phyloP scores from a whole-genome alignment of 2,888 invertebrate genomes.

The Scaptomyza polygonia region DNA sequence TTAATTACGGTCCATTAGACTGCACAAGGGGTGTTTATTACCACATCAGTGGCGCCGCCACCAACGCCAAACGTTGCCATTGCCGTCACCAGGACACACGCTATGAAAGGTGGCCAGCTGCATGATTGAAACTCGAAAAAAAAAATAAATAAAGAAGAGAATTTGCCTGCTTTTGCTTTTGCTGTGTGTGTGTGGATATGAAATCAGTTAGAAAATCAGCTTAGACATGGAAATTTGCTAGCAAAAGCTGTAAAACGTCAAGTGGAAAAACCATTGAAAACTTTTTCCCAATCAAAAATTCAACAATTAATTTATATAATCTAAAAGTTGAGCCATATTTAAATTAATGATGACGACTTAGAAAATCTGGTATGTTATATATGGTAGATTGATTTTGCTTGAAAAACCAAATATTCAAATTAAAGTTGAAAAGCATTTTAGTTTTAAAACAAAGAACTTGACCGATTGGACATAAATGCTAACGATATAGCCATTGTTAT shows the following conservation, averaged over 20 bases:
- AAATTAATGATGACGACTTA: too few relatives aligned
- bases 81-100: constrained; percentile 53
- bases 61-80: constrained; percentile 24
- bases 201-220: constrained; percentile 79
- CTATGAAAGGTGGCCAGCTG: constrained; percentile 31
- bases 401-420: neutral
- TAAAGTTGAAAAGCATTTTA: neutral
- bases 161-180: constrained; percentile 5
- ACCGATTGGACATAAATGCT: constrained; percentile 54
- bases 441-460: neutral
- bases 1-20: constrained; percentile 81
- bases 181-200: constrained; percentile 44
- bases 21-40: constrained; percentile 81
- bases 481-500: constrained; percentile 35
- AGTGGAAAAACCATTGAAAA: constrained; percentile 38
- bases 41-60: constrained; percentile 75
- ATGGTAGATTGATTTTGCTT: too few relatives aligned
- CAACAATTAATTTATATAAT: too few relatives aligned
- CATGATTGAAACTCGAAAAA: constrained; percentile 48
- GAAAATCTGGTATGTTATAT: too few relatives aligned
- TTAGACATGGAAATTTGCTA: constrained; percentile 74
- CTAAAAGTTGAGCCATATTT: too few relatives aligned
- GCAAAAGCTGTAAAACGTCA: constrained; percentile 47
- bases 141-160: constrained; percentile 44
- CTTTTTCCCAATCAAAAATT: too few relatives aligned